A percentile compares a stretch with the other conserved stretches of the same genome.
These are phyloP conservation scores for Motacilla tschutschensis DNA, from an alignment of 2,113 vertebrate species.

Conservation along the genomic window DNA sequence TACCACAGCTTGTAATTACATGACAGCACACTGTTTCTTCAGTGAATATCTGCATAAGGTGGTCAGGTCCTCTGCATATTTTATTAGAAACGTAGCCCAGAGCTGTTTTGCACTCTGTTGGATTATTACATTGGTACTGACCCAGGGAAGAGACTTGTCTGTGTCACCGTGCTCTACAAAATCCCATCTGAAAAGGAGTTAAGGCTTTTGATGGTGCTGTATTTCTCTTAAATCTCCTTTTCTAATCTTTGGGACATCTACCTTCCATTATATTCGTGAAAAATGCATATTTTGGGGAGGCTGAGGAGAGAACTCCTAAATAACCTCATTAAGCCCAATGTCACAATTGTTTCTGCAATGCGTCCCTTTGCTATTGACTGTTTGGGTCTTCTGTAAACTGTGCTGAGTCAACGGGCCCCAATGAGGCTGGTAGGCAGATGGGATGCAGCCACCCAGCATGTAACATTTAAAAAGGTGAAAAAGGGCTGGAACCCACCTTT, in stretches of 20 bases:
- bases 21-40: neutral
- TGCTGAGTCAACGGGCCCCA: neutral
- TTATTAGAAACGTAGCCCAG: neutral
- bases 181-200: neutral
- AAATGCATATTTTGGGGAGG: constrained; percentile 23
- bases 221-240: constrained; percentile 40
- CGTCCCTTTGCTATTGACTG: neutral
- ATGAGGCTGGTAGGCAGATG: neutral
- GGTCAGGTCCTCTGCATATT: neutral
- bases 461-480: neutral
- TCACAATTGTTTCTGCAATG: neutral
- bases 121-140: constrained; percentile 15
- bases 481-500: neutral
- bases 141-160: neutral
- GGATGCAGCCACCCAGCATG: neutral
- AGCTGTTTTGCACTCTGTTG: neutral
- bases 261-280: neutral
- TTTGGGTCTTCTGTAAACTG: neutral
- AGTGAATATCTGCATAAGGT: neutral
- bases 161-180: neutral
- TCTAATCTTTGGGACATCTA: neutral
- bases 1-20: constrained; percentile 1
- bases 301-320: neutral
- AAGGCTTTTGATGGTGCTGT: constrained; percentile 8
- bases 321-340: neutral